These are phyloP conservation scores for Anguilla marmorata DNA, from an alignment of 2,797 vertebrate species.

Conservation along the genomic window DNA sequence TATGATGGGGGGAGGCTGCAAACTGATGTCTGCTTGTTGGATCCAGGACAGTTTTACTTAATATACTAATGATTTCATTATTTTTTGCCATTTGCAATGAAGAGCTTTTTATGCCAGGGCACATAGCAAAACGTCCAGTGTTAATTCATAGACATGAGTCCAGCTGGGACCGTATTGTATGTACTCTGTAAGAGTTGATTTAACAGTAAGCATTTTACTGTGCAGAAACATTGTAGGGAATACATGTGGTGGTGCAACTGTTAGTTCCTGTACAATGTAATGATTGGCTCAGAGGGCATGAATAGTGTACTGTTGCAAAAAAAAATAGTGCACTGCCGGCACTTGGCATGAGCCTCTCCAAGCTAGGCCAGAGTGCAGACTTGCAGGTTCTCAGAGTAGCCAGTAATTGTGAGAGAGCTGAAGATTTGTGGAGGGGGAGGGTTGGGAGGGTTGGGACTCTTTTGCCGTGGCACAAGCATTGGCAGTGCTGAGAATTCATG, in stretches of 20 bases:
- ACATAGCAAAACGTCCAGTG: no score
- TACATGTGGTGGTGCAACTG: neutral
- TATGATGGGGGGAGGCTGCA: neutral
- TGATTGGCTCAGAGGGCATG: neutral
- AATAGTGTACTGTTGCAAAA: slow-evolving; percentile 1
- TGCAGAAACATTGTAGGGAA: neutral
- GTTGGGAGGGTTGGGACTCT: neutral
- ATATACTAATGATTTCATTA: neutral
- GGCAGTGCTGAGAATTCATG: slow-evolving; percentile 6
- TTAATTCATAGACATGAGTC: no score
- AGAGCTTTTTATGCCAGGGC: neutral
- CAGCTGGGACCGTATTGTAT: no score
- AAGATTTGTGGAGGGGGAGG: neutral
- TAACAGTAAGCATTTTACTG: neutral
- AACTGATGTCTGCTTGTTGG: neutral
- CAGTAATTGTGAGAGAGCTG: slow-evolving; percentile 6
- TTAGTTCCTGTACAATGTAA: neutral
- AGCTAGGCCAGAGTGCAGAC: neutral
- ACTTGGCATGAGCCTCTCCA: neutral
- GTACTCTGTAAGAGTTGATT: no score
- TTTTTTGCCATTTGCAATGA: neutral
- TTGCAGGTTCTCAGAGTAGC: neutral
- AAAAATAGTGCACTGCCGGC: neutral
- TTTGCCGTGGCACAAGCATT: neutral
- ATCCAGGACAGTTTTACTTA: no score